Conservation (phyloP, 2,888 invertebrate genomes). For the Aleiodes leptofemur region DNA sequence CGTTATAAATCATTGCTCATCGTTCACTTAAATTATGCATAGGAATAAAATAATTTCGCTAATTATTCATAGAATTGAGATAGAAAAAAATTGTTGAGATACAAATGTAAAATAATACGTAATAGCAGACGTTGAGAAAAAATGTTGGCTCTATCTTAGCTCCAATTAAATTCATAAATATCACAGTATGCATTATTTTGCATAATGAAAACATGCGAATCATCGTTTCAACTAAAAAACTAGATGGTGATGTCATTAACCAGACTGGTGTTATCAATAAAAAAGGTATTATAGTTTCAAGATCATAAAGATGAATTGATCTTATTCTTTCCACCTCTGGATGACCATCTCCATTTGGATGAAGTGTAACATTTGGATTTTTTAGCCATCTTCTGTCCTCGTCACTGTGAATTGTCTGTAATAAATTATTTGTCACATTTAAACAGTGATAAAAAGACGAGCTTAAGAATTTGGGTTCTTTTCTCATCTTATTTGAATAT, state of each 20-base stretch:
- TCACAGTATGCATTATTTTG: slow-evolving; percentile 58
- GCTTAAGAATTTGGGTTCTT: too few species aligned
- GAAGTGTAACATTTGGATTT: slow-evolving; percentile 58
- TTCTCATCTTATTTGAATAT: too few species aligned
- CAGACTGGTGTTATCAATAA: slow-evolving; percentile 61
- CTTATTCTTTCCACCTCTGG: slow-evolving; percentile 65
- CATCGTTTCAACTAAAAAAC: slow-evolving; percentile 49
- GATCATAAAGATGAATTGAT: slow-evolving; percentile 61
- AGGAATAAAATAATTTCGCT: too few species aligned
- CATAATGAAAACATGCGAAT: slow-evolving; percentile 57
- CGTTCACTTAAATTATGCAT: too few species aligned
- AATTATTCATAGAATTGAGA: too few species aligned
- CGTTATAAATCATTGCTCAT: too few species aligned
- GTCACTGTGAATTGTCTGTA: slow-evolving; percentile 68
- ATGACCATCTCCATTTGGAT: slow-evolving; percentile 64
- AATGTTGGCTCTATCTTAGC: slow-evolving; percentile 27
- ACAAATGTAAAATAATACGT: slow-evolving; percentile 46
- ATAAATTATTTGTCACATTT: slow-evolving; percentile 16
- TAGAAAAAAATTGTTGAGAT: background rate
- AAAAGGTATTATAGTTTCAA: slow-evolving; percentile 60
- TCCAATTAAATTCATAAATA: slow-evolving; percentile 56
- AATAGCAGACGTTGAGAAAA: slow-evolving; percentile 43
- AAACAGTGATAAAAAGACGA: too few species aligned
- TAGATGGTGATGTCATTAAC: slow-evolving; percentile 59
- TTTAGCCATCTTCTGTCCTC: slow-evolving; percentile 67